Conservation (phyloP, 2,888 invertebrate species). For the Hyalella azteca region DNA sequence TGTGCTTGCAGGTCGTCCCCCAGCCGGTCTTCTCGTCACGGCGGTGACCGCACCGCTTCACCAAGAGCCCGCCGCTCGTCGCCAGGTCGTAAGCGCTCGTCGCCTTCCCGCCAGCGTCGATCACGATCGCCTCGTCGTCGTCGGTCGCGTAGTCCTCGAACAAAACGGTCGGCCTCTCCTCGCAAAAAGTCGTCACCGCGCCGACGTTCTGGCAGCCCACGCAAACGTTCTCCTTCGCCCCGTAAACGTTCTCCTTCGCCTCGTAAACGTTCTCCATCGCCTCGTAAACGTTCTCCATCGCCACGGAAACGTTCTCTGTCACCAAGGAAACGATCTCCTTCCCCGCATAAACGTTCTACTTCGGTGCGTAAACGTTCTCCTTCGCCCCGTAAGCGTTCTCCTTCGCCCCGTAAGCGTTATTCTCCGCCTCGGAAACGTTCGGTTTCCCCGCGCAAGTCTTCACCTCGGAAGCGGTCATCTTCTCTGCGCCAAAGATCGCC, state of each 20-base stretch:
- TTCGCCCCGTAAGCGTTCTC: constrained; percentile 44
- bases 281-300: constrained; percentile 42
- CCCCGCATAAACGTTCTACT: constrained; percentile 36
- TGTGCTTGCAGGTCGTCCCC: constrained; percentile 13
- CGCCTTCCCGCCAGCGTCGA: not conserved
- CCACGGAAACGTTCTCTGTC: constrained; percentile 41
- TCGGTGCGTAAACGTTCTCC: constrained; percentile 42
- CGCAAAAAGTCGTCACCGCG: constrained; percentile 37
- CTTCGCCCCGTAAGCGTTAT: constrained; percentile 39
- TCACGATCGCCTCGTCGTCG: constrained; percentile 15
- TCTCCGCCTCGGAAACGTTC: constrained; percentile 17
- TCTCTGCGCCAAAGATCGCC: constrained; percentile 38
- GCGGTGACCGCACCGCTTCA: constrained; percentile 40
- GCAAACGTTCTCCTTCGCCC: constrained; percentile 1
- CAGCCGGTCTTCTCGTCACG: not conserved
- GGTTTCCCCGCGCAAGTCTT: constrained; percentile 19
- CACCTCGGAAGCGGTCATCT: not conserved
- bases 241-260: constrained; percentile 38
- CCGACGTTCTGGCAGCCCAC: too few species aligned
- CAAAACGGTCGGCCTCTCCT: not conserved
- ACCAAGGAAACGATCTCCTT: constrained; percentile 37
- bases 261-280: constrained; percentile 44
- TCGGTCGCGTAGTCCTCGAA: not conserved
- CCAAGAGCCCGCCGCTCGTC: constrained; percentile 31
- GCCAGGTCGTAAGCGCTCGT: constrained; percentile 13